These are phyloP conservation scores for Erythrocercus mccallii DNA, from an alignment of 2,113 vertebrate species.

Conservation along the genomic window DNA sequence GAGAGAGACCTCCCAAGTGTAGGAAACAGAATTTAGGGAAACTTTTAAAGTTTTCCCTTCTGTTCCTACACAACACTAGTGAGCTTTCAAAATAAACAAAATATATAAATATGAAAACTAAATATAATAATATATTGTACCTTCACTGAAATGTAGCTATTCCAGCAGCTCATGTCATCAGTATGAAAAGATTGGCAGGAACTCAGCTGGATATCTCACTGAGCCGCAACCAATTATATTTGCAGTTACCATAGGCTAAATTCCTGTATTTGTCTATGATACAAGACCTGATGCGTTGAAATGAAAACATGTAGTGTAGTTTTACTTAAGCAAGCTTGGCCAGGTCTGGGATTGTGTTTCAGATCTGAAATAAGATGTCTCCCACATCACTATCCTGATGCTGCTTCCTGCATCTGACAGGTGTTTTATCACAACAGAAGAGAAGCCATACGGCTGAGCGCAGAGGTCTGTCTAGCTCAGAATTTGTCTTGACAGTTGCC, in stretches of 20 bases:
- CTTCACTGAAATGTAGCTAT: not conserved
- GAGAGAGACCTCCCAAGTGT: not conserved
- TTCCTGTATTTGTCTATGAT: not conserved
- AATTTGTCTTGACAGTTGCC: conserved; percentile 15
- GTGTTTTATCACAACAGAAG: not conserved
- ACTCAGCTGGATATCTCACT: not conserved
- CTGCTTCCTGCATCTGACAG: not conserved
- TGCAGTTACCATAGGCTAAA: not conserved
- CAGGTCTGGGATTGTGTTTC: not conserved
- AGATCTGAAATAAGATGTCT: not conserved
- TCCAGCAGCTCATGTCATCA: not conserved
- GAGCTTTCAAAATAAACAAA: not conserved
- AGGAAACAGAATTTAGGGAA: not conserved
- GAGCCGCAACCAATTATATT: not conserved
- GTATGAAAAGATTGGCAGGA: not conserved
- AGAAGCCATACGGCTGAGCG: not conserved
- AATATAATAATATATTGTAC: not conserved
- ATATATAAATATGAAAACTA: not conserved
- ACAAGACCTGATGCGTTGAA: not conserved
- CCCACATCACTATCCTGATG: not conserved
- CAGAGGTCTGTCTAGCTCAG: not conserved
- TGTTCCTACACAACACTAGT: not conserved
- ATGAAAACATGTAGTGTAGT: not conserved
- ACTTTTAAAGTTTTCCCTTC: not conserved
- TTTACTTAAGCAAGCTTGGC: not conserved